Evolutionary conservation across 1,140 invertebrate genomes (phyloP), one percentile per base, ranked within the genome.

Genomic region (Diabrotica virgifera): DNA sequence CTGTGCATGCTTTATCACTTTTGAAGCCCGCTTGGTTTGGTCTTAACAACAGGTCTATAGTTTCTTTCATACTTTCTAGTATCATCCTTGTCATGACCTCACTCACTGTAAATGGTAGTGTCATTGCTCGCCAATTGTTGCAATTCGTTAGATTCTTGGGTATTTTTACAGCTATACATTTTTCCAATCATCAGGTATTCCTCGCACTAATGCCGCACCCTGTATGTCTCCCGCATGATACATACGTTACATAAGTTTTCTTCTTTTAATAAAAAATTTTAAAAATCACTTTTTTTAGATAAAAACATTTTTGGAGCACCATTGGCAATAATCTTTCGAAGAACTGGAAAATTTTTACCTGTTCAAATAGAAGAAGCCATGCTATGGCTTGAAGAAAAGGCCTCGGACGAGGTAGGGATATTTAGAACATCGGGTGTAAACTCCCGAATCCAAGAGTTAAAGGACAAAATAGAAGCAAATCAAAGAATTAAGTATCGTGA

Each of bases 271-370:
- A 11, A 40, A n/a, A n/a, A n/a, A 4, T 24, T 2, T 24, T 24
- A 24, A 24, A 24, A 2, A 2, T 24, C 4, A 2, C 61, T 65
- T 62, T 64, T 83, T 83, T 40, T 78, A 87, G 93, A 95, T 78
- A 94, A 94, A 77, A 91, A 89, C 35, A 91, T 96, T 0, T 97
- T 97, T 77, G 95, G 94, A 0, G 91, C 96, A 3, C 93, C 95
- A 0, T 80, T 97, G 0, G 82, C 90, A 0, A 82, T 96, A 11
- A 90, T 90, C 3, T 81, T 95, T 6, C 94, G 96, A 78, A 85
- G 93, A 69, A 93, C 90, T 9, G 95, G 94, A 0, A 90, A 95
- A 76, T 89, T 94, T 0, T 77, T 98, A 64, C 95, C 95, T 5
- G 88, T 90, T 73, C 90, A 90, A 64, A 93, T 98, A 66, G 88